Evolutionary conservation across 2,113 vertebrate species (phyloP), one percentile per base, ranked within the genome.

Genomic region (Sigmodon hispidus): DNA sequence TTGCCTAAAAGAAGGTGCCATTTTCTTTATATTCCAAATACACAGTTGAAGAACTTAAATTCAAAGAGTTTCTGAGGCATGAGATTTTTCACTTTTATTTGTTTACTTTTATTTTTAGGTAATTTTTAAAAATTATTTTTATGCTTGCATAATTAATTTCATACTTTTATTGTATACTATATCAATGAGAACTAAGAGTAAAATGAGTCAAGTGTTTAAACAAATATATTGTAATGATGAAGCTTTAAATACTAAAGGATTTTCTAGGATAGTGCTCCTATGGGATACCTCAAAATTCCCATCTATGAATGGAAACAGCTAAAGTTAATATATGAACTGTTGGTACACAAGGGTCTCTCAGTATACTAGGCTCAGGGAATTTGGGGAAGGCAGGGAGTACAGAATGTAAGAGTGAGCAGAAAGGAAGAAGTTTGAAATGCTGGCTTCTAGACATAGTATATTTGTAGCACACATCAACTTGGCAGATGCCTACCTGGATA

Each of bases 241-340:
- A 59, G 45, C 1, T 52, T 21, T 8, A 85, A 70, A 92, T 43
- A 67, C 7, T 52, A 31, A 65, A 69, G 40, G 67, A 90, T 94
- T 92, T 81, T 93, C 59, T 92, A 86, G 86, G 67, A 95, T 77
- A 95, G 87, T 90, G 94, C 72, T 94, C 90, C 76, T 77, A 36
- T 88, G 91, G 59, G 92, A 94, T 95, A 29, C 83, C 61, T 97
- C 89, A 94, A 94, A 77, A 77, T 89, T 79, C 50, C 65, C 63
- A 61, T 11, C 84, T 63, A 75, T 94, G n/a, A 81, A 40, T 81
- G 22, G 43, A 79, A 84, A 70, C 22, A 75, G 17, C 24, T 7
- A 81, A 84, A 89, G 63, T 59, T 88, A 22, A 10, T 63, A 5
- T 75, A 61, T 59, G 65, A 69, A 79, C 67, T 72, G 2, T 61